phyloP scores from a whole-genome alignment of 2,888 invertebrate species.

The Cataglyphis albicans region DNA sequence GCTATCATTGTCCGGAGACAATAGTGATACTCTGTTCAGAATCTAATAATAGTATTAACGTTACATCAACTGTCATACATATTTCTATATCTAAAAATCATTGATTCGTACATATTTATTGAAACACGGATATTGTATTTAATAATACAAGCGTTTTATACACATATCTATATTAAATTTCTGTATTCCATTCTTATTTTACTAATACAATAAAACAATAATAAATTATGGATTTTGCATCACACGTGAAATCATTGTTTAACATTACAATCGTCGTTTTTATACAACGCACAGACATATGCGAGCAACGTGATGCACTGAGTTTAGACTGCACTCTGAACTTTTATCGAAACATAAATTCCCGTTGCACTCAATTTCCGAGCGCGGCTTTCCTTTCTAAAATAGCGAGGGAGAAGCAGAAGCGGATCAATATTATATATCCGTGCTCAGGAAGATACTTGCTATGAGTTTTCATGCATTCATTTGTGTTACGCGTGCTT shows the following conservation, averaged over 20 bases:
- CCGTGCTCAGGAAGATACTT: constrained; percentile 28
- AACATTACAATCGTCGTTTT: constrained; percentile 22
- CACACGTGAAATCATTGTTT: background rate
- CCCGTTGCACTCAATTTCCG: constrained; percentile 40
- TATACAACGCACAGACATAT: background rate
- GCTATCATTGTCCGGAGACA: background rate
- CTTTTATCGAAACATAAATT: constrained; percentile 50
- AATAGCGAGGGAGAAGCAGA: constrained; percentile 17
- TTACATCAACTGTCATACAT: background rate
- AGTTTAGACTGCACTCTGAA: constrained; percentile 4
- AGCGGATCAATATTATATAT: constrained; percentile 32
- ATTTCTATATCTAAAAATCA: background rate
- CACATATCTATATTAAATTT: background rate
- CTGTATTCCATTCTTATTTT: background rate
- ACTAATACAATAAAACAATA: background rate
- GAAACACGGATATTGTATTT: background rate
- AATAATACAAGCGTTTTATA: background rate
- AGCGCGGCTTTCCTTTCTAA: constrained; percentile 34
- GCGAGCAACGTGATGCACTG: constrained; percentile 13
- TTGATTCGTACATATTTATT: background rate
- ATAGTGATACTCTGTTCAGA: background rate
- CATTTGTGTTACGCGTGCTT: constrained; percentile 27
- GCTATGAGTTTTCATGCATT: constrained; percentile 42
- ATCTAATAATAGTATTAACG: background rate
- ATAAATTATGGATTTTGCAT: background rate